A percentile compares a stretch with the other conserved stretches of the same genome.
Evolutionary conservation across 2,888 invertebrate species (phyloP).

Genomic region (Belgica antarctica): DNA sequence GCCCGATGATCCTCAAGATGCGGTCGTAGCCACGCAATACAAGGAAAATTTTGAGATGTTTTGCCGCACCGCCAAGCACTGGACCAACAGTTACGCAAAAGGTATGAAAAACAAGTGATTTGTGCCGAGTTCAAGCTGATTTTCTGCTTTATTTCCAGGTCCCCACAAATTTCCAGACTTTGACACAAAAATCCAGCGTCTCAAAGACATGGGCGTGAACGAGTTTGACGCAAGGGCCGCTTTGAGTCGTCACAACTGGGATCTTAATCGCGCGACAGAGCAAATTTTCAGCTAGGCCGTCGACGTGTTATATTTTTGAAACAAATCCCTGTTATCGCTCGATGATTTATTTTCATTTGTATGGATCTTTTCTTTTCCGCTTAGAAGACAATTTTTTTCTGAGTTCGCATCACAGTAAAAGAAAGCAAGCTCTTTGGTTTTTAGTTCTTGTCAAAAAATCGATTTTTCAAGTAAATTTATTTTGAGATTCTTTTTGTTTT

Average conservation of each 20-base stretch:
- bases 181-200: conserved; percentile 80
- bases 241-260: conserved; percentile 89
- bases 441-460: not conserved
- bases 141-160: conserved; percentile 56
- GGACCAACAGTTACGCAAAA: conserved; percentile 93
- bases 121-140: conserved; percentile 30
- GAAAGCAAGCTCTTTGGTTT: no score
- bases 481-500: not conserved
- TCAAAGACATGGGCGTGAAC: conserved; percentile 92
- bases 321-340: not conserved
- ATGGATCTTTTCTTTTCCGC: not conserved
- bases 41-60: conserved; percentile 86
- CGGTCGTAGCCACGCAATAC: conserved; percentile 96
- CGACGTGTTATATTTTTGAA: not conserved
- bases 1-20: conserved; percentile 93
- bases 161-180: conserved; percentile 74
- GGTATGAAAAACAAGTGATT: conserved; percentile 57
- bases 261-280: conserved; percentile 88
- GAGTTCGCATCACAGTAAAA: not conserved
- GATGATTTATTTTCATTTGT: not conserved
- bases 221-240: conserved; percentile 86
- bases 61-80: conserved; percentile 87
- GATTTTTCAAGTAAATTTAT: not conserved
- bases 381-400: not conserved
- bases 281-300: conserved; percentile 74